phyloP scores from a whole-genome alignment of 2,113 vertebrate species.

The Ranitomeya variabilis region DNA sequence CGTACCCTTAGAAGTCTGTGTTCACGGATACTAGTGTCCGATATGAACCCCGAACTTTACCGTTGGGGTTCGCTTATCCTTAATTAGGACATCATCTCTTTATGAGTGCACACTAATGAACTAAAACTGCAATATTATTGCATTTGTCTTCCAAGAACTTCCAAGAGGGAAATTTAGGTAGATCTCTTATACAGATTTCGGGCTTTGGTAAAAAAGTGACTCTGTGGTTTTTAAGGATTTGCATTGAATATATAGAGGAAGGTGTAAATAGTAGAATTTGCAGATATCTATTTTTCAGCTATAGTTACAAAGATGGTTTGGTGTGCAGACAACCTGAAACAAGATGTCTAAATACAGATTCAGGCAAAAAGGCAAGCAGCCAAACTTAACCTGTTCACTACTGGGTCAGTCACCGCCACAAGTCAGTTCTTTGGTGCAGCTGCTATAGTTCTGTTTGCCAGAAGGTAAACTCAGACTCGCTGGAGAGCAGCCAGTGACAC shows the following conservation, averaged over 20 bases:
- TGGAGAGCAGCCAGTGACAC: slow-evolving; percentile 44
- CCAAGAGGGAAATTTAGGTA: too few species aligned
- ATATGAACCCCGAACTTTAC: too few species aligned
- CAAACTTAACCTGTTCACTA: slow-evolving; percentile 24
- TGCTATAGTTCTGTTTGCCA: slow-evolving; percentile 44
- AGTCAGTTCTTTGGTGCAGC: slow-evolving; percentile 22
- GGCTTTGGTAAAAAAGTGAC: too few species aligned
- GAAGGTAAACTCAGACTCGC: slow-evolving; percentile 25
- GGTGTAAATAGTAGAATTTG: not conserved
- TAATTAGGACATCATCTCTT: too few species aligned
- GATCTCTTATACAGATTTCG: too few species aligned
- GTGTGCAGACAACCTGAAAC: slow-evolving; percentile 1
- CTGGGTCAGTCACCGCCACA: slow-evolving; percentile 15
- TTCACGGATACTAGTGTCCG: too few species aligned
- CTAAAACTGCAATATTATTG: too few species aligned
- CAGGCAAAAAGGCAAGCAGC: slow-evolving; percentile 24
- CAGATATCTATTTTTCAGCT: not conserved
- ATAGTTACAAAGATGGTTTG: not conserved
- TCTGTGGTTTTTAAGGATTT: too few species aligned
- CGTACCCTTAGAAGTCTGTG: too few species aligned
- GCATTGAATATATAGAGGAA: not conserved
- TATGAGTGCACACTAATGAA: too few species aligned
- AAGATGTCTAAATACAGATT: slow-evolving; percentile 1
- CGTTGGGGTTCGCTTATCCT: too few species aligned
- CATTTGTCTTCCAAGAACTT: too few species aligned